These are phyloP conservation scores for Caenorhabditis sp. DNA, from an alignment of 2,888 invertebrate genomes.

Conservation along the genomic window DNA sequence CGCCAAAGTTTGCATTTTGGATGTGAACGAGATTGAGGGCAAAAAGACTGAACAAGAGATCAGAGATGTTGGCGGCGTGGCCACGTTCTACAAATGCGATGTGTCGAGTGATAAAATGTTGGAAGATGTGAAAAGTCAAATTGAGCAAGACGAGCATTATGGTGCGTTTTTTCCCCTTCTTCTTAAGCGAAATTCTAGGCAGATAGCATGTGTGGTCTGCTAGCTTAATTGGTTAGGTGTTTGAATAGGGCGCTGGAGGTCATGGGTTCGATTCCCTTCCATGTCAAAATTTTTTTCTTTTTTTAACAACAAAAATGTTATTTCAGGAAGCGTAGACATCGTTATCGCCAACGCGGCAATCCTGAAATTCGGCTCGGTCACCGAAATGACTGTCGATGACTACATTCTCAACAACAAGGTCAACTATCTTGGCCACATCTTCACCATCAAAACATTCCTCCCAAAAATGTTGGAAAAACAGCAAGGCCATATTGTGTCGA, in stretches of 20 bases:
- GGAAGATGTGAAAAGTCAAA: slow-evolving; percentile 11
- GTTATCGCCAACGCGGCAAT: slow-evolving; percentile 45
- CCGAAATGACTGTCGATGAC: slow-evolving; percentile 27
- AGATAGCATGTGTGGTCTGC: too few species aligned
- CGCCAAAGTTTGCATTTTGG: slow-evolving; percentile 40
- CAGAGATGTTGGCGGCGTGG: slow-evolving; percentile 28
- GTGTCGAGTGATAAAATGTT: slow-evolving; percentile 24
- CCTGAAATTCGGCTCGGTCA: slow-evolving; percentile 31
- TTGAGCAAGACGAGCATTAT: slow-evolving; percentile 10
- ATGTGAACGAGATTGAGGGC: slow-evolving; percentile 42
- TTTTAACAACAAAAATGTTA: too few species aligned
- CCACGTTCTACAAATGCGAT: slow-evolving; percentile 39
- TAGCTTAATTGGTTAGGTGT: too few species aligned
- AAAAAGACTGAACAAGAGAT: slow-evolving; percentile 33
- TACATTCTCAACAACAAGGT: slow-evolving; percentile 35
- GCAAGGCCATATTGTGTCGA: slow-evolving; percentile 37
- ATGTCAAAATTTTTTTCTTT: too few species aligned
- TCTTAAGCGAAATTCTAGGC: too few species aligned
- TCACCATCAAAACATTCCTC: slow-evolving; percentile 37
- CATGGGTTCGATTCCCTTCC: too few species aligned
- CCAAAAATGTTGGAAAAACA: slow-evolving; percentile 35
- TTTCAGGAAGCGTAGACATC: slow-evolving; percentile 34
- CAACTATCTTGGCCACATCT: slow-evolving; percentile 45
- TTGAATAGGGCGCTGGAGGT: too few species aligned
- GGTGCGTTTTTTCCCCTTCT: slow-evolving; percentile 14